Conservation (phyloP, 2,888 invertebrate species). For the Cyclophora punctaria region DNA sequence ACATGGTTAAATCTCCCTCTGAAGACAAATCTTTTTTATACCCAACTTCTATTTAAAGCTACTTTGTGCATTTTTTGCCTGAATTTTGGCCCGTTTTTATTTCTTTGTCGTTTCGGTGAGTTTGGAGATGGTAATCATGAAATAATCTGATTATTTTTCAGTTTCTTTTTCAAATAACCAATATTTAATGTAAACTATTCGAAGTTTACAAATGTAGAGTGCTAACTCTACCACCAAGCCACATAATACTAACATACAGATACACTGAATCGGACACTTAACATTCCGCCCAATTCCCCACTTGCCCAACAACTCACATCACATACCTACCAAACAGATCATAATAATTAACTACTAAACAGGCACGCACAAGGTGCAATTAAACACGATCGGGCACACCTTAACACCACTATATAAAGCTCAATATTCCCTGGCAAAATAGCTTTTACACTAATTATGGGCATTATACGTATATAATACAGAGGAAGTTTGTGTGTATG, state of each 20-base stretch:
- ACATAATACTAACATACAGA: too few species aligned
- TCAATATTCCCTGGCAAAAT: background rate
- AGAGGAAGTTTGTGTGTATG: background rate
- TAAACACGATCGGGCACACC: background rate
- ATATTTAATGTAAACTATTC: conserved; percentile 8
- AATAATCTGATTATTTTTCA: too few species aligned
- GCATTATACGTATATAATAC: background rate
- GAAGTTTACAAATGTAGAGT: too few species aligned
- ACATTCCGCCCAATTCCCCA: conserved; percentile 12
- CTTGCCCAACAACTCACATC: conserved; percentile 24
- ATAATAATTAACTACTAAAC: conserved; percentile 47
- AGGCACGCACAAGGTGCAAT: conserved; percentile 28
- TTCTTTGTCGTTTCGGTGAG: too few species aligned
- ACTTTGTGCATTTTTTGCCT: too few species aligned
- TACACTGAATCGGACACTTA: too few species aligned
- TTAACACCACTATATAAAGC: background rate
- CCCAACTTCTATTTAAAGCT: too few species aligned
- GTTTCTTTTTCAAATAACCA: conserved; percentile 1
- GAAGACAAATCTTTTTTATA: too few species aligned
- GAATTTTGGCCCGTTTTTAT: too few species aligned
- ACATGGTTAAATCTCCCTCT: too few species aligned
- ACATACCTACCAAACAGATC: conserved; percentile 37
- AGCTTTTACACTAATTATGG: background rate
- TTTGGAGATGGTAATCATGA: too few species aligned
- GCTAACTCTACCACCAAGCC: too few species aligned